These are phyloP conservation scores for Drosophila parthenogenetica DNA, from an alignment of 2,888 invertebrate genomes.

Conservation along the genomic window DNA sequence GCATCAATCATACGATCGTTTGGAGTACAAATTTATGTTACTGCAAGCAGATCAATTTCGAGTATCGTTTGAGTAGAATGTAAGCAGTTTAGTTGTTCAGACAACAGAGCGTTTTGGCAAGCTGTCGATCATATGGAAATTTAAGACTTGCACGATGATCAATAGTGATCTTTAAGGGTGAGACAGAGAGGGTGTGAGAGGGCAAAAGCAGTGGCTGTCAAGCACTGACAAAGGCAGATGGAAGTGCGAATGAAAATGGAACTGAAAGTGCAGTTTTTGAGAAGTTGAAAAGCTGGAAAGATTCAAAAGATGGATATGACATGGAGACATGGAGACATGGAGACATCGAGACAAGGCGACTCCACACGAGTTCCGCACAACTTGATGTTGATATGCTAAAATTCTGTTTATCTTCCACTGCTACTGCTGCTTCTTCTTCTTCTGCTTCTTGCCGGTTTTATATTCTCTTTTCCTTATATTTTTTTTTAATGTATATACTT, in stretches of 20 bases:
- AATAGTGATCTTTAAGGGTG: neutral
- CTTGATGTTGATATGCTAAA: constrained; percentile 49
- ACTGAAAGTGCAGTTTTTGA: neutral
- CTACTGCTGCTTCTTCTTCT: constrained; percentile 1
- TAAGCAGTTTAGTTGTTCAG: no score
- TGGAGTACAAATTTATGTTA: no score
- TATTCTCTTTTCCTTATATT: constrained; percentile 1
- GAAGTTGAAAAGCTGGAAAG: constrained; percentile 6
- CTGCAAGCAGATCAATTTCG: no score
- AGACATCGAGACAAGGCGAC: constrained; percentile 44
- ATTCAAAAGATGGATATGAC: constrained; percentile 7
- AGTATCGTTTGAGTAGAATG: no score
- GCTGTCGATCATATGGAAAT: constrained; percentile 3
- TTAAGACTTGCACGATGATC: neutral
- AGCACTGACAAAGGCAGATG: constrained; percentile 39
- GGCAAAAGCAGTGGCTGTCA: constrained; percentile 22
- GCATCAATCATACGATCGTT: no score
- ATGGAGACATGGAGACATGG: constrained; percentile 3
- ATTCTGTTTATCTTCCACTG: constrained; percentile 13
- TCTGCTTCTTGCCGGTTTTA: no score
- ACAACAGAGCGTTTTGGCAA: no score
- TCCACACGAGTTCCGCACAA: constrained; percentile 49
- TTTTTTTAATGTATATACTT: constrained; percentile 22
- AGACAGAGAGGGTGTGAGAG: neutral
- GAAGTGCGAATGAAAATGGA: constrained; percentile 23